Base-by-base conservation (phyloP, 2,797 vertebrate genomes). In the Pelodytes ibericus region DNA sequence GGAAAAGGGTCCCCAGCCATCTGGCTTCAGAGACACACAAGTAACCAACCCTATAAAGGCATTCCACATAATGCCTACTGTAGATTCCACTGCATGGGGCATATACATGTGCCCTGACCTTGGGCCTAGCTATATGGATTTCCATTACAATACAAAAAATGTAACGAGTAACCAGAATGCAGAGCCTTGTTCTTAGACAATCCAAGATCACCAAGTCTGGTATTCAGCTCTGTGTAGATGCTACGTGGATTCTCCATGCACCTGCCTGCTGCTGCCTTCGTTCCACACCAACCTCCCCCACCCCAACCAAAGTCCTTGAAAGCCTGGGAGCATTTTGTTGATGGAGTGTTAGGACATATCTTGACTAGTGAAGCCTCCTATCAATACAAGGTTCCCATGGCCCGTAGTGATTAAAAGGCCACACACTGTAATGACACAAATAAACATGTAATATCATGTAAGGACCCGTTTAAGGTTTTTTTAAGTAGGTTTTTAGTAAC, bases 61-160 rank as follows among this genome's bases (percentile, higher is more conserved):
- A 27, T 65, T 9, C 3, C 10, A 53, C 44, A 16, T 65, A 71
- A 71, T 66, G 61, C 29, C 20, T 66, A 72, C 24, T 60, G 27
- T 26, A 67, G 62, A 53, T 61, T 27, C 62, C 62, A 60, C 70
- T 33, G 36, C 69, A 72, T 67, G 70, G 61, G 67, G 51, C 16
- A 27, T 47, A 9, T 26, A n/a, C 41, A 36, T 26, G 36, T 62
- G 56, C 58, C 56, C 20, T 73, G 70, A 72, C 69, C 62, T 72
- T 67, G 56, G 56, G 60, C 61, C 60, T 16, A 41, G 15, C 13
- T n/a, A 9, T 33, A 60, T 22, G 36, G 25, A 60, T 79, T 72
- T 79, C 56, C 57, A 67, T 72, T 41, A 63, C 22, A 64, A 72
- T 62, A 39, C 33, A 30, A 5, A 16, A 44, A 70, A 33, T 60